A percentile compares a stretch with the other conserved stretches of the same genome.
Evolutionary conservation across 2,113 vertebrate genomes (phyloP).

Genomic region (Natator depressus): DNA sequence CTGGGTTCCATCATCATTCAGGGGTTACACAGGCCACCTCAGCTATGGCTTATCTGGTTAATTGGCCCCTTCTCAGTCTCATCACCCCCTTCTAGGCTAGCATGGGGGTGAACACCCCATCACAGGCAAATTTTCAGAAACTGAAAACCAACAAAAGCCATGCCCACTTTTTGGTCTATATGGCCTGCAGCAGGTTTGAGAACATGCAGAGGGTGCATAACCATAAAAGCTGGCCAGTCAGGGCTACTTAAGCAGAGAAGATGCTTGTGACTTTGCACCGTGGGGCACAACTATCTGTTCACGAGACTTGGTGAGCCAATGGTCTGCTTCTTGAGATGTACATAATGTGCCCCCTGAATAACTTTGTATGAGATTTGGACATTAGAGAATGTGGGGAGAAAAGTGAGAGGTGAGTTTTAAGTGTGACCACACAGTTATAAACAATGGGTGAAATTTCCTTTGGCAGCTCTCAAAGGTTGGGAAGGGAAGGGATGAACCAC

Average conservation of each 20-base stretch:
- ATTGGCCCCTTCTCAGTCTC: too few relatives aligned
- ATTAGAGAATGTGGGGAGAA: not conserved
- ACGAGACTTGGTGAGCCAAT: not conserved
- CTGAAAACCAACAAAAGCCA: too few relatives aligned
- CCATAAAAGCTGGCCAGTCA: not conserved
- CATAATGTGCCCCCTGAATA: not conserved
- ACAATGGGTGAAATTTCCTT: not conserved
- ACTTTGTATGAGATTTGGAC: not conserved
- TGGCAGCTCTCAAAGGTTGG: not conserved
- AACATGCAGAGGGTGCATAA: not conserved
- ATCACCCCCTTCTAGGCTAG: too few relatives aligned
- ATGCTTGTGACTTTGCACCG: not conserved
- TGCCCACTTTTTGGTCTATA: not conserved
- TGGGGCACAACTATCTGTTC: not conserved
- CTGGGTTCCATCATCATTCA: too few relatives aligned
- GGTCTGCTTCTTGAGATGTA: not conserved
- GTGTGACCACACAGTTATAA: not conserved
- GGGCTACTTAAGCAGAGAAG: accelerated
- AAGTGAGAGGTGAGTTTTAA: not conserved
- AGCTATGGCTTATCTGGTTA: too few relatives aligned
- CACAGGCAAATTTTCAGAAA: too few relatives aligned
- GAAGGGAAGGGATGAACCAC: not conserved
- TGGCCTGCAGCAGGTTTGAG: not conserved
- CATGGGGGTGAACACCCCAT: too few relatives aligned
- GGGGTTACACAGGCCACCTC: too few relatives aligned